A percentile compares a stretch with the other conserved stretches of the same genome.
Evolutionary conservation across 2,797 vertebrate species (phyloP).

Genomic region (Acridotheres tristis): DNA sequence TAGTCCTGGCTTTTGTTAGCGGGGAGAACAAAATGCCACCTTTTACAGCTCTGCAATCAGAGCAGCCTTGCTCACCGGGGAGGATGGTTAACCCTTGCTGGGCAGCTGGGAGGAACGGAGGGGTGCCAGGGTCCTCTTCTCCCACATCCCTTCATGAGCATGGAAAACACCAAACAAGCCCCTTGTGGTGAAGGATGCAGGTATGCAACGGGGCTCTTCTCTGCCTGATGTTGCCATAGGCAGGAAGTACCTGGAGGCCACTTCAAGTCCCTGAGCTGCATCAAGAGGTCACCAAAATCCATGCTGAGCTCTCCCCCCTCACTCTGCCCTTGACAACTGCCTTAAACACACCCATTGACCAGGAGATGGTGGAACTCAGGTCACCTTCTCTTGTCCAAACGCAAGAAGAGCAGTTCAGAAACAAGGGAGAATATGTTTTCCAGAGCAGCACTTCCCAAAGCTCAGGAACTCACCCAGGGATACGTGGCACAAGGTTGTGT

Average conservation of each 20-base stretch:
- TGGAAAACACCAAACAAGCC: not conserved
- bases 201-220: not conserved
- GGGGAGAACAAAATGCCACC: constrained; percentile 59
- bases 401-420: not conserved
- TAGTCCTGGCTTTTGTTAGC: constrained; percentile 60
- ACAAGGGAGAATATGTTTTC: not conserved
- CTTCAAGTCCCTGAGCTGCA: not conserved
- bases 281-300: not conserved
- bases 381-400: not conserved
- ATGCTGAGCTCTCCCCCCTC: accelerated
- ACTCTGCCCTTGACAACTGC: not conserved
- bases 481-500: not conserved
- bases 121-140: not conserved
- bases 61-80: not conserved
- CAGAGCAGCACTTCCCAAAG: not conserved
- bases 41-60: constrained; percentile 52
- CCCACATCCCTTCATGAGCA: not conserved
- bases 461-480: not conserved
- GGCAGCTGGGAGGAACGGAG: not conserved
- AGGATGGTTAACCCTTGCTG: constrained; percentile 35
- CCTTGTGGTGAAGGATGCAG: not conserved
- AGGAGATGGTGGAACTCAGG: not conserved
- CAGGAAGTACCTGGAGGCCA: not conserved
- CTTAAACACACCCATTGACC: not conserved
- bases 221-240: not conserved